Base-by-base conservation (phyloP, 92 coral and sea anemone genomes). In the Epizoanthus stellaris region DNA sequence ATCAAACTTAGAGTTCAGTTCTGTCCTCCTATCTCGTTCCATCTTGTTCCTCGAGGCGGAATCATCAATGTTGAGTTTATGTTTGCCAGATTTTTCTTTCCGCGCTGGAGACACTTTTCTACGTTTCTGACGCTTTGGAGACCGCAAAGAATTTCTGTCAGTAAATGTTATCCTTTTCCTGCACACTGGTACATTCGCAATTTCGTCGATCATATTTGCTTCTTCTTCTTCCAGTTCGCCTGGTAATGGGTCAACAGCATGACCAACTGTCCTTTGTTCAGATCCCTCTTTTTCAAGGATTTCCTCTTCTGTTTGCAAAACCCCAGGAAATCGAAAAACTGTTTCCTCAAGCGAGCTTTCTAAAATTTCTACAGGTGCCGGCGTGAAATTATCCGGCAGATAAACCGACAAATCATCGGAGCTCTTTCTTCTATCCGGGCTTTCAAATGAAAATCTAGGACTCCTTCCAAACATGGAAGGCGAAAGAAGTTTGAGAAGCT, bases 401-500 rank as follows among this genome's bases (percentile, higher is more conserved):
- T 90, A 90, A 56, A 90, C 81, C 60, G 93, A 90, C 59, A 90
- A 82, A 54, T 90, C 93, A 60, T 90, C 93, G 71, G 93, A 86
- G 20, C 88, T 81, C 47, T 82, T 87, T 59, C 90, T 79, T 10
- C 58, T 45, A 49, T 63, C 83, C 17, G 60, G 58, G 16, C 40
- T 13, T 19, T 11, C 80, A 57, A 75, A 75, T 23, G 71, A 63
- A 79, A 62, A 62, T 59, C 23, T 79, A 1, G 83, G 83, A 43
- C 83, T 79, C 39, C 42, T 79, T 10, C 72, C 83, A 62, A 79
- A 34, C 7, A 79, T 25, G 15, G 83, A 79, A 21, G 83, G 83
- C 17, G 83, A 79, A 4, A 79, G 13, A 0, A 79, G 60, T 43
- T 79, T 79, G 14, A 79, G 39, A 13, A 79, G 60, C 5, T 79